Base-by-base conservation (phyloP, 2,797 vertebrate species). In the Pangasius sanitwongsei region DNA sequence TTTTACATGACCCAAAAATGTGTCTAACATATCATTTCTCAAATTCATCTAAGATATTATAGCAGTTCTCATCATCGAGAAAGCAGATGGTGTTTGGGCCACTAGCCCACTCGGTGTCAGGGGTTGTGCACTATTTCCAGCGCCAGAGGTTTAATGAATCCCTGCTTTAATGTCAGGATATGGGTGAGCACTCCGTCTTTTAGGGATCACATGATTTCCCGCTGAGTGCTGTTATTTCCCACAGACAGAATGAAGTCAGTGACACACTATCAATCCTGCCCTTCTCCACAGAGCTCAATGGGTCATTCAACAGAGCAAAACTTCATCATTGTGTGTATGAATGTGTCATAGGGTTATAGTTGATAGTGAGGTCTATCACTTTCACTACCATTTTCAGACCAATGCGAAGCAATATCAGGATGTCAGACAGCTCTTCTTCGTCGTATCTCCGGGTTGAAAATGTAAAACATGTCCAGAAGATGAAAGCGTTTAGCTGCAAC, bases 151-250 rank as follows among this genome's bases (percentile, higher is more conserved):
- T 61, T 83, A 84, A 88, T 65, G 57, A 75, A 87, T 63, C 70
- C 25, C 28, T 18, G 44, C 44, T 65, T 59, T 65, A 82, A 61
- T 23, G 44, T 48, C 70, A 55, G 77, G 63, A 80, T 13, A 37
- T 67, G 67, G 70, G 59, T 48, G 44, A 34, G 25, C 31, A 9
- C 31, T 70, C 31, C 6, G 67, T 41, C 61, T 72, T 86, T 75
- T 75, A 57, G 61, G 23, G 65, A 59, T 91, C 70, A 89, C 61
- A 53, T 81, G 85, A 84, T 80, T 81, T 82, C 75, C 67, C 87
- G 65, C 23, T n/a, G 16, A 72, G 55, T 37, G 6, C 70, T 78
- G 70, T 67, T 20, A 25, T 83, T 89, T 65, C 77, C 83, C 84
- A 86, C 15, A 53, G 37, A 7, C 48, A 28, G 63, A 48, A 59